Evolutionary conservation across 2,888 invertebrate species (phyloP), one percentile per base, ranked within the genome.

Genomic region (Elegia similella): DNA sequence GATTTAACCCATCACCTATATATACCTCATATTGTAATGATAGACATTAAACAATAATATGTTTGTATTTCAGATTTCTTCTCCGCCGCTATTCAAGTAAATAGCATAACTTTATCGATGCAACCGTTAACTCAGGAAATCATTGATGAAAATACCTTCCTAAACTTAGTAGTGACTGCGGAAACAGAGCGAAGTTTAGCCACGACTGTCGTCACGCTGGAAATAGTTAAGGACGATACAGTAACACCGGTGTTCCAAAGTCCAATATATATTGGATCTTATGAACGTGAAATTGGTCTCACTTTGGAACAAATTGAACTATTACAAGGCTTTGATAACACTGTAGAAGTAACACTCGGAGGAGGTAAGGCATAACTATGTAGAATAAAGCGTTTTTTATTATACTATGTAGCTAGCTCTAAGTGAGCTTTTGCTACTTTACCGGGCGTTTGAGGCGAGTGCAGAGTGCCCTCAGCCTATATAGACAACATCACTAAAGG

Each of bases 201-300:
- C 7, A 69, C 66, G 1, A 63, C 82, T 38, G 64, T 82, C 55
- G 76, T 85, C 17, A 74, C 73, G n/a, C 67, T 88, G 29, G 80
- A 82, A 46, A 80, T 88, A 50, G 68, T 86, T 55, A 85, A 85
- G 59, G 76, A 86, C 15, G 88, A 88, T 56, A 70, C 65, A 15
- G 59, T 70, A 1, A 85, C 86, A 0, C 88, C 87, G 0, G 68
- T 76, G 2, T 88, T 88, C 59, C 77, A 76, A 58, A 68, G 65
- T 29, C 62, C 70, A 10, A 60, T 86, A 38, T 88, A 88, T 59
- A 65, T 59, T 6, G 86, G 83, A 38, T 68, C 65, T 12, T 87
- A 86, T 60, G 68, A 73, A 30, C 30, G 69, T 38, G 59, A 60
- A 7, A 60, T 63, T 10, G 80, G 76, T 12, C 68, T 88, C 52